phyloP scores from a whole-genome alignment of 1,140 invertebrate species.

The Drosophila ogumai region DNA sequence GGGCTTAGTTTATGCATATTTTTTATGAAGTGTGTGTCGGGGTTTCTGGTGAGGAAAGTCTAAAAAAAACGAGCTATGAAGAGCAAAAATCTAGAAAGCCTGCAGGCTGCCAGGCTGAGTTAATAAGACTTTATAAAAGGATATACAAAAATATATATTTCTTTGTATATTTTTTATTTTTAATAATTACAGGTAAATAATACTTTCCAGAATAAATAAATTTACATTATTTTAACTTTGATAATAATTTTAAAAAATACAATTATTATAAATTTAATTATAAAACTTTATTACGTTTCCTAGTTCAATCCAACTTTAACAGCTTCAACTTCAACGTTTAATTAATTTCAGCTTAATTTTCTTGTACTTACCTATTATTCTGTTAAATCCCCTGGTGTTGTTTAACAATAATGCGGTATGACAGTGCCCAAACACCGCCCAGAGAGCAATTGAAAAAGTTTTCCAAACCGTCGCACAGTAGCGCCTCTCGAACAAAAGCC shows the following conservation, averaged over 20 bases:
- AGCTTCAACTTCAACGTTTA: neutral
- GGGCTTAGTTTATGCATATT: neutral
- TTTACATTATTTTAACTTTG: neutral
- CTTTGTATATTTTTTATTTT: no score
- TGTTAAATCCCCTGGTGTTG: neutral
- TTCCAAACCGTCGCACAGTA: no score
- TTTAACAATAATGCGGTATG: slow-evolving; percentile 19
- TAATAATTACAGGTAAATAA: neutral
- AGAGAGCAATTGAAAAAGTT: slow-evolving; percentile 71
- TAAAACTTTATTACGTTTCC: no score
- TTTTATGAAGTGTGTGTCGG: neutral
- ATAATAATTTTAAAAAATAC: neutral
- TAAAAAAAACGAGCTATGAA: neutral
- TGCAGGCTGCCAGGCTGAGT: neutral
- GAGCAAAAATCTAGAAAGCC: no score
- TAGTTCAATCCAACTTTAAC: neutral
- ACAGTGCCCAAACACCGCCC: slow-evolving; percentile 37
- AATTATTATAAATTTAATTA: neutral
- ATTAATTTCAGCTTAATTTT: neutral
- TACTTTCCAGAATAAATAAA: neutral
- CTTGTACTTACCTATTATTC: neutral
- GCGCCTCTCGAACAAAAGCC: no score
- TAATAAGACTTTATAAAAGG: neutral
- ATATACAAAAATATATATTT: neutral
- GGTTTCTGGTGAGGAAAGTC: neutral